A percentile compares a stretch with the other conserved stretches of the same genome.
phyloP scores from a whole-genome alignment of 1,140 invertebrate species.

The Drosophila serrata region DNA sequence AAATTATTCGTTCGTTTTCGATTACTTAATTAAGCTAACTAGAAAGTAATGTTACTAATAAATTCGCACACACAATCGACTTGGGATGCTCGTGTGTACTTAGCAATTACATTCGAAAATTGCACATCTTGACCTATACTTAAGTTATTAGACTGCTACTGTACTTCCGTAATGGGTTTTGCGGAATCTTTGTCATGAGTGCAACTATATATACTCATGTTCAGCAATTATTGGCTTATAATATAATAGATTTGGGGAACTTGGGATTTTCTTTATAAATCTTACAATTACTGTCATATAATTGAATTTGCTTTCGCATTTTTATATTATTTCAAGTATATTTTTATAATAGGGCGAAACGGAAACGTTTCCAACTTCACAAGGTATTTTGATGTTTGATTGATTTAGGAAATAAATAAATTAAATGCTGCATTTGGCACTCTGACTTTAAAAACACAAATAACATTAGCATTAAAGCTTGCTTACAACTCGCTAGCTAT shows the following conservation, averaged over 20 bases:
- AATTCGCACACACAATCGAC: slow-evolving; percentile 17
- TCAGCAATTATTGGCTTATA: slow-evolving; percentile 39
- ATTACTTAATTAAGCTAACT: slow-evolving; percentile 54
- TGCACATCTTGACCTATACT: slow-evolving; percentile 33
- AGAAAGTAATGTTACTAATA: slow-evolving; percentile 37
- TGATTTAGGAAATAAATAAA: not conserved
- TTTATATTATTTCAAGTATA: not conserved
- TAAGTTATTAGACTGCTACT: slow-evolving; percentile 23
- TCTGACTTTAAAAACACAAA: not conserved
- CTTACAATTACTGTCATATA: not conserved
- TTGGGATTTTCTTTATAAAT: not conserved
- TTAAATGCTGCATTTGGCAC: not conserved
- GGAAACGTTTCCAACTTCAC: not conserved
- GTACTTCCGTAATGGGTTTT: not conserved
- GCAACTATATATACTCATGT: slow-evolving; percentile 25
- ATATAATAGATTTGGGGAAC: slow-evolving; percentile 3
- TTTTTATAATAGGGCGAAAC: not conserved
- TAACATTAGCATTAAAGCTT: not conserved
- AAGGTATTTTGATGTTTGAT: not conserved
- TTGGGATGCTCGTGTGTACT: slow-evolving; percentile 8
- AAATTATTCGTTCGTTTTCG: slow-evolving; percentile 35
- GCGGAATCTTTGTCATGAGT: slow-evolving; percentile 8
- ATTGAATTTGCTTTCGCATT: no score
- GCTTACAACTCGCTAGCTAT: no score
- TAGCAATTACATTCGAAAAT: slow-evolving; percentile 37